A percentile compares a stretch with the other conserved stretches of the same genome.
phyloP scores from a whole-genome alignment of 2,113 vertebrate genomes.

The Tautogolabrus adspersus region DNA sequence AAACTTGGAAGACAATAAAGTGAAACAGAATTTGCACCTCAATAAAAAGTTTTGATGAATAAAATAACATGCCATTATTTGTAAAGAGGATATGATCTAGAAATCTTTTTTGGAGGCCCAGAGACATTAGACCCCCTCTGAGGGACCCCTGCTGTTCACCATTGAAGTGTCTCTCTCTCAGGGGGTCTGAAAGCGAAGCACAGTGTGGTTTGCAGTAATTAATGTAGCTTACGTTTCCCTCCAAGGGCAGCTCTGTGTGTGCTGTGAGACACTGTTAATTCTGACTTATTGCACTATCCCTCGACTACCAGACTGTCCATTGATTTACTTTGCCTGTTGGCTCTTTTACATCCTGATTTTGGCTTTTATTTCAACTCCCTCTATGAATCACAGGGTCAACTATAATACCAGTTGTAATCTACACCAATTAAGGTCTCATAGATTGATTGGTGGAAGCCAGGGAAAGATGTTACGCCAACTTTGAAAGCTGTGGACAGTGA shows the following conservation, averaged over 20 bases:
- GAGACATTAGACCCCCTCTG: slow-evolving; percentile 1
- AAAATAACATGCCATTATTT: not conserved
- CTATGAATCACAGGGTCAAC: slow-evolving; percentile 37
- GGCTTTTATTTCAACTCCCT: slow-evolving; percentile 15
- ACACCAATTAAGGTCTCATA: slow-evolving; percentile 36
- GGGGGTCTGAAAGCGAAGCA: slow-evolving; percentile 13
- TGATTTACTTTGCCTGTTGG: slow-evolving; percentile 58
- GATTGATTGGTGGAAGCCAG: slow-evolving; percentile 51
- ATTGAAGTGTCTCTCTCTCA: not conserved
- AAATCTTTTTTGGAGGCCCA: slow-evolving; percentile 1
- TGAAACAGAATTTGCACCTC: not conserved
- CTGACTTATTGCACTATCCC: slow-evolving; percentile 57
- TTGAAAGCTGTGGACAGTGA: not conserved
- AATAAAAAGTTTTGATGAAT: slow-evolving; percentile 1
- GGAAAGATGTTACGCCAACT: slow-evolving; percentile 12
- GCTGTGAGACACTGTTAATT: slow-evolving; percentile 43
- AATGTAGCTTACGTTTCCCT: slow-evolving; percentile 22
- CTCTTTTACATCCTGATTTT: slow-evolving; percentile 43
- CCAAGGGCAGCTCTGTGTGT: slow-evolving; percentile 5
- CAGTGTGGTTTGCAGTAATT: slow-evolving; percentile 29
- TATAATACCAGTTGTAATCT: slow-evolving; percentile 45
- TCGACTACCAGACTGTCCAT: slow-evolving; percentile 42
- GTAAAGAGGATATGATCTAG: not conserved
- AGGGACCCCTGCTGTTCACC: slow-evolving; percentile 11
- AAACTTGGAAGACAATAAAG: not conserved